Evolutionary conservation across 2,113 vertebrate species (phyloP).

Genomic region (Petromus typicus): DNA sequence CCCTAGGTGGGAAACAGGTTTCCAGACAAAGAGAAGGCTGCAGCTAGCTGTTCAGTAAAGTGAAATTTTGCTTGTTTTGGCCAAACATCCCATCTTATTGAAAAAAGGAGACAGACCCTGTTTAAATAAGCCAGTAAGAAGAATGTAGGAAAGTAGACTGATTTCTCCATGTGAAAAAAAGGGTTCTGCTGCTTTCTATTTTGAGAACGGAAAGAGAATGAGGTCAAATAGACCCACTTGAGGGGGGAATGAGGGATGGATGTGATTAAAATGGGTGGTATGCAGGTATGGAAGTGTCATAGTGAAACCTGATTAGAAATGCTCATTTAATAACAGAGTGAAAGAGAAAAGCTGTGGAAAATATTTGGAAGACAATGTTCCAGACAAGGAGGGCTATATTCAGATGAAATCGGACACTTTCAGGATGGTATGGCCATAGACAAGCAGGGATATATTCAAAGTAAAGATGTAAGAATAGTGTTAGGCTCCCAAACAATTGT

Average conservation of each 20-base stretch:
- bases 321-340: slow-evolving; percentile 49
- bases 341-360: slow-evolving; percentile 58
- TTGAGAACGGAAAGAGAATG: background rate
- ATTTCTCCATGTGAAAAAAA: background rate
- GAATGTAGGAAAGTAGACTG: background rate
- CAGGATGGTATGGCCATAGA: too few relatives aligned
- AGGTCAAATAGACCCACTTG: slow-evolving; percentile 14
- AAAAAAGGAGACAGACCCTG: background rate
- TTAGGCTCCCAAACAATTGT: background rate
- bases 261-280: background rate
- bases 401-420: too few relatives aligned
- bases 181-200: slow-evolving; percentile 38
- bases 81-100: background rate
- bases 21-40: slow-evolving; percentile 30
- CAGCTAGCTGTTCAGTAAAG: slow-evolving; percentile 33
- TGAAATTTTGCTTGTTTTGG: slow-evolving; percentile 3
- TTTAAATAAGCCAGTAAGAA: slow-evolving; percentile 48
- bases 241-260: background rate
- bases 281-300: background rate
- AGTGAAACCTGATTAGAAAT: background rate
- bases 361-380: slow-evolving; percentile 36
- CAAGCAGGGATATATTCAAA: background rate
- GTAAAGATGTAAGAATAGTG: background rate
- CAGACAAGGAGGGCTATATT: too few relatives aligned
- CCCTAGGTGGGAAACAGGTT: background rate